Evolutionary conservation across 1,140 invertebrate genomes (phyloP), one percentile per base, ranked within the genome.

Genomic region (Conopomorpha cramerella): DNA sequence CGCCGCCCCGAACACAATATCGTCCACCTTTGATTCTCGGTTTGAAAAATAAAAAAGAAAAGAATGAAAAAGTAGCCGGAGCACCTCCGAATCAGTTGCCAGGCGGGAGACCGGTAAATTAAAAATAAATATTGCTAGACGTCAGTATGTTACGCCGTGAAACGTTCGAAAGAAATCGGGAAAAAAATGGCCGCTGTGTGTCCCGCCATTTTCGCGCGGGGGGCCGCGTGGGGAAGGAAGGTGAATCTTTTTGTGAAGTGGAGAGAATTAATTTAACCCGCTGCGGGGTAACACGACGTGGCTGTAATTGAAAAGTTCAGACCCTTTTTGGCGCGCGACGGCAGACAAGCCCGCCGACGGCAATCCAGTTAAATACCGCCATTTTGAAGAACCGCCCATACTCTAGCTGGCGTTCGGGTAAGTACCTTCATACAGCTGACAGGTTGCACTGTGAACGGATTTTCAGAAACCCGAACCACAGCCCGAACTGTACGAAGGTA

Each of bases 241-340:
- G 63, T 68, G 66, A 68, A 76, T 76, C 71, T 76, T 72, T 72
- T 72, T 76, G 70, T 76, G 68, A 78, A 78, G 67, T 74, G 60
- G 66, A 76, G 68, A 63, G 74, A 79, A 77, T 79, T 79, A 79
- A 79, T 77, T 79, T 79, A 76, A 76, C 67, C 68, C 62, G 70
- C 62, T 72, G 64, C 70, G 66, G 76, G 73, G 71, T 76, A 68
- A 76, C 76, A 76, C 68, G 73, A 77, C 72, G 72, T 64, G 59
- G 67, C 64, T 56, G 74, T 79, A 79, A 79, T 79, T 77, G 73
- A 79, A 79, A 79, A 79, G 76, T 77, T 79, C 67, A 74, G 67
- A 71, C 70, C 73, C 65, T 63, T 54, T 56, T n/a, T n/a, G n/a
- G n/a, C n/a, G n/a, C n/a, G n/a, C n/a, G n/a, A n/a, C n/a, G n/a